Conservation (phyloP, 1,140 invertebrate species). For the Scaptomyza montana region DNA sequence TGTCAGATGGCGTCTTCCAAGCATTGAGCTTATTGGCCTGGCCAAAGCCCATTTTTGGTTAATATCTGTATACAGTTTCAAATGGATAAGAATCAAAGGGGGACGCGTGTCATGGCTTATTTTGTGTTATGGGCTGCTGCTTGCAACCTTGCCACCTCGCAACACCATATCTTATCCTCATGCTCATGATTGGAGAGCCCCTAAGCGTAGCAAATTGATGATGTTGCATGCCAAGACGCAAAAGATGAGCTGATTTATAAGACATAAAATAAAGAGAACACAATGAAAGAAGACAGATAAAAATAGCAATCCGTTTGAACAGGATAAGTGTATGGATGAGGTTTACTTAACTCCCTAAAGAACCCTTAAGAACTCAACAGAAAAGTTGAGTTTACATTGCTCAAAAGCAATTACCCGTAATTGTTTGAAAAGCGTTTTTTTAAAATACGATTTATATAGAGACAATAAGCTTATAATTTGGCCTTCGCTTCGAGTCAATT, state of each 20-base stretch:
- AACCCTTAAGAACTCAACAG: too few species aligned
- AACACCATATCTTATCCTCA: constrained; percentile 15
- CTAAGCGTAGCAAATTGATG: constrained; percentile 61
- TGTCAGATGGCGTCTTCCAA: constrained; percentile 4
- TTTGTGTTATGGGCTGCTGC: too few species aligned
- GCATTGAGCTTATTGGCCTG: constrained; percentile 36
- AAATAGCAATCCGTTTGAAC: background rate
- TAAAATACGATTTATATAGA: too few species aligned
- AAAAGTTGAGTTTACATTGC: too few species aligned
- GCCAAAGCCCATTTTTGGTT: too few species aligned
- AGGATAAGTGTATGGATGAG: background rate
- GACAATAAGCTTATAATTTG: background rate
- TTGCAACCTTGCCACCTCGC: constrained; percentile 12
- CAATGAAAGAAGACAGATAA: constrained; percentile 6
- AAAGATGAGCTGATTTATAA: constrained; percentile 58
- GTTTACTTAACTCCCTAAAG: too few species aligned
- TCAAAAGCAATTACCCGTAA: too few species aligned
- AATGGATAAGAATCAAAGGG: constrained; percentile 31
- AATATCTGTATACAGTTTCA: too few species aligned
- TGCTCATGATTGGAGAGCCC: constrained; percentile 5
- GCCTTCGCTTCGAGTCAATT: background rate
- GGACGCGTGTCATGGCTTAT: constrained; percentile 12
- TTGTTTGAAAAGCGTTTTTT: too few species aligned
- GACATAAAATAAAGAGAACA: constrained; percentile 13
- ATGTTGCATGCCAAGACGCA: constrained; percentile 26